Base-by-base conservation (phyloP, 2,113 vertebrate genomes). In the Alethe castanea region DNA sequence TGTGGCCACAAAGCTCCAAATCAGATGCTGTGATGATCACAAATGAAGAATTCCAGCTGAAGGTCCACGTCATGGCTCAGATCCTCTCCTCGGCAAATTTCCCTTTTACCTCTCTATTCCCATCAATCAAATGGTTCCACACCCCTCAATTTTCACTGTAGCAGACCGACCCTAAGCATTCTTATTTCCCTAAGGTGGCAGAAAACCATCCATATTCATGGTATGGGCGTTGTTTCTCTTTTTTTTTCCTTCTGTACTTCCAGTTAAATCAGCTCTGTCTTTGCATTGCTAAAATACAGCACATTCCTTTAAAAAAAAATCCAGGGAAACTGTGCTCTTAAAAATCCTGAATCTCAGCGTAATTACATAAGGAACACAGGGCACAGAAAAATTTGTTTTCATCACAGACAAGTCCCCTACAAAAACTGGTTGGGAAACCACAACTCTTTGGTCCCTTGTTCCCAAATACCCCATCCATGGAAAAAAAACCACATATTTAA, bases 341-440 rank as follows among this genome's bases (percentile, higher is more conserved):
- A 23, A 90, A 81, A 86, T 12, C 23, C 67, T 45, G 62, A 92
- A 54, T 85, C 66, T 65, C 11, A 0, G 40, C 45, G 38, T 12
- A 45, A 48, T 88, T 45, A 42, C 59, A 11, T 19, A 31, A 82
- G 66, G 71, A 91, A 81, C 54, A 72, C 52, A 52, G 4, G n/a
- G 47, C 26, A 50, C 38, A 44, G 70, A 52, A 52, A 70, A 40
- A 53, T 13, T 20, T 40, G 45, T 38, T 77, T 83, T 31, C 74
- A 82, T 77, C 79, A 82, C 38, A 40, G 28, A 54, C 17, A 40
- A 1, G 10, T 23, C 44, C 61, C 56, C 76, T 72, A 12, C 28
- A 88, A 90, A 52, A 95, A 80, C 4, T 20, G 60, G 25, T n/a
- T 73, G 90, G 62, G 29, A 95, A 95, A 91, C 70, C 81, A 69